phyloP scores from a whole-genome alignment of 2,113 vertebrate genomes.

The Polyodon spathula region DNA sequence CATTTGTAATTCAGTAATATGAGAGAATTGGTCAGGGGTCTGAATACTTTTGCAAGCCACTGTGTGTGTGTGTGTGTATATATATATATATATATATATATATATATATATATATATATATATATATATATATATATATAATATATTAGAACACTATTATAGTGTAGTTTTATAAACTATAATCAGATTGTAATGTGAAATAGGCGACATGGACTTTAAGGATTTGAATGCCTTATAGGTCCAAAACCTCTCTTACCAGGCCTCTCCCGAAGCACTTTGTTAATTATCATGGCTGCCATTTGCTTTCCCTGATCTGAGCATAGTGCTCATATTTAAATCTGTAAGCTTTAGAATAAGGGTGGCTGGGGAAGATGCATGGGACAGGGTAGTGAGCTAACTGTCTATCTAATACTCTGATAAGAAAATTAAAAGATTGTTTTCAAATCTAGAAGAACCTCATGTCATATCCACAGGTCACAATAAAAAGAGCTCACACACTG shows the following conservation, averaged over 20 bases:
- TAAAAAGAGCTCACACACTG: neutral
- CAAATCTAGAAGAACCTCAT: neutral
- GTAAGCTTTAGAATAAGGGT: neutral
- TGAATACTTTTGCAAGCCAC: too few relatives aligned
- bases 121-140: too few relatives aligned
- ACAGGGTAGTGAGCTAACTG: neutral
- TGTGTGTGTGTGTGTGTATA: too few relatives aligned
- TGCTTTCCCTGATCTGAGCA: neutral
- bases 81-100: too few relatives aligned
- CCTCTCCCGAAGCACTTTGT: neutral
- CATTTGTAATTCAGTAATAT: too few relatives aligned
- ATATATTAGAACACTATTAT: too few relatives aligned
- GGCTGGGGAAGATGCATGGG: too few relatives aligned
- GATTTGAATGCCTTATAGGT: neutral
- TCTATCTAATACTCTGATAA: neutral
- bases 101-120: too few relatives aligned
- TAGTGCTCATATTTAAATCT: neutral
- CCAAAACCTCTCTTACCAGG: neutral
- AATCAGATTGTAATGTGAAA: too few relatives aligned
- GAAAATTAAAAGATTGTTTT: neutral
- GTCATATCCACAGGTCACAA: neutral
- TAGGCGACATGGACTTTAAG: too few relatives aligned
- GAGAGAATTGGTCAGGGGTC: too few relatives aligned
- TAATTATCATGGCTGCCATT: neutral
- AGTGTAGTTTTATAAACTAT: too few relatives aligned